Conservation (phyloP, 1,140 invertebrate species). For the Drosophila persimilis region DNA sequence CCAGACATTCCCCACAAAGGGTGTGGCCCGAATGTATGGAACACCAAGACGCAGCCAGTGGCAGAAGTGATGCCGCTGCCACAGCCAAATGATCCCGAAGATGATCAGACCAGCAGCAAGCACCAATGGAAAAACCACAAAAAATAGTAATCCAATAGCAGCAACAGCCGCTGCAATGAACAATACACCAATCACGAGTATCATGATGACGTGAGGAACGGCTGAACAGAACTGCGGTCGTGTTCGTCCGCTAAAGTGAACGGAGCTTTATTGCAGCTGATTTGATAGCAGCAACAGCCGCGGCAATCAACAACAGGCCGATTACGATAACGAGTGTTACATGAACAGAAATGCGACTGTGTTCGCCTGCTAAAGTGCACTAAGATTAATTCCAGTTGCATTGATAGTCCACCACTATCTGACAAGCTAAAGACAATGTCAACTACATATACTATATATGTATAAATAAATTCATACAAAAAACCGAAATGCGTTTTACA, state of each 20-base stretch:
- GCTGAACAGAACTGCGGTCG: slow-evolving; percentile 11
- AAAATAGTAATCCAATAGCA: neutral
- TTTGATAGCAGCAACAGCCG: neutral
- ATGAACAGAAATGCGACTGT: too few species aligned
- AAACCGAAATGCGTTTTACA: too few species aligned
- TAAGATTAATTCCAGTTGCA: too few species aligned
- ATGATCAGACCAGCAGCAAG: neutral
- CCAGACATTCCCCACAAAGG: slow-evolving; percentile 72
- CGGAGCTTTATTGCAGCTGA: slow-evolving; percentile 15
- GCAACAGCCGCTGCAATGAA: slow-evolving; percentile 5
- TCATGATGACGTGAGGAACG: slow-evolving; percentile 12
- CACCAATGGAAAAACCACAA: neutral
- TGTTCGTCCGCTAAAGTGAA: neutral
- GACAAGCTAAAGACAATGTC: too few species aligned
- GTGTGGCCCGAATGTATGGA: slow-evolving; percentile 41
- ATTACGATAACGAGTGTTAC: too few species aligned
- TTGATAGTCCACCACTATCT: too few species aligned
- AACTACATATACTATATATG: too few species aligned
- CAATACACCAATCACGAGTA: slow-evolving; percentile 5
- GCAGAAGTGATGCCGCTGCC: slow-evolving; percentile 53
- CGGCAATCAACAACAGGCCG: too few species aligned
- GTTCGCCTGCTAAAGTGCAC: too few species aligned
- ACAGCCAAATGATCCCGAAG: slow-evolving; percentile 35
- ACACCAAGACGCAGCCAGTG: slow-evolving; percentile 52
- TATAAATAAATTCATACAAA: too few species aligned